Conservation (phyloP, 1,140 invertebrate genomes). For the Tribolium castaneum region DNA sequence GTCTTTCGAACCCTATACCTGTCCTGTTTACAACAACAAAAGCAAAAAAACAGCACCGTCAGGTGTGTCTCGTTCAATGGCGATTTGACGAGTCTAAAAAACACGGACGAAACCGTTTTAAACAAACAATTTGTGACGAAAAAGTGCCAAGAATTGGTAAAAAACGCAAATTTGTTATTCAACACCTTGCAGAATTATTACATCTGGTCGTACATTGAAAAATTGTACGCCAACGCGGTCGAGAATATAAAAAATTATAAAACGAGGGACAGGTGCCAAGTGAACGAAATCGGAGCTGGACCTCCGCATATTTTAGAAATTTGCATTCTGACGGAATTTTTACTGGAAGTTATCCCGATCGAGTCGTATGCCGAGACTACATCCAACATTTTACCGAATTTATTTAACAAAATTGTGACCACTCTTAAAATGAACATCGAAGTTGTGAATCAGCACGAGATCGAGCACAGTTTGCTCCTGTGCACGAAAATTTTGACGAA, state of each 20-base stretch:
- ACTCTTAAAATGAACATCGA: constrained; percentile 72
- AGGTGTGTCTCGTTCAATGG: constrained; percentile 62
- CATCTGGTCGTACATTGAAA: constrained; percentile 86
- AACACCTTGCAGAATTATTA: constrained; percentile 87
- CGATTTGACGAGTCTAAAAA: constrained; percentile 60
- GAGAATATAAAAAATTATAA: constrained; percentile 57
- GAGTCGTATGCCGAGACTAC: constrained; percentile 85
- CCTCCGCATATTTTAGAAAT: constrained; percentile 73
- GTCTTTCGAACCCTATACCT: constrained; percentile 76
- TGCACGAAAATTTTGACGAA: constrained; percentile 82
- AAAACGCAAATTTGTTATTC: constrained; percentile 89
- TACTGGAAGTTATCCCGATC: constrained; percentile 82
- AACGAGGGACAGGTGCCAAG: constrained; percentile 61
- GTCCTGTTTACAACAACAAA: constrained; percentile 61
- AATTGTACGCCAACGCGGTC: constrained; percentile 73
- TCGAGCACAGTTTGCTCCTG: constrained; percentile 73
- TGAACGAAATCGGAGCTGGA: constrained; percentile 69
- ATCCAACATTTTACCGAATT: constrained; percentile 81
- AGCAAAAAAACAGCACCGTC: constrained; percentile 55
- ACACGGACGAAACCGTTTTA: constrained; percentile 53
- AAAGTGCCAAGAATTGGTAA: constrained; percentile 73
- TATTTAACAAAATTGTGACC: constrained; percentile 75
- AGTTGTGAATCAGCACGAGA: constrained; percentile 71
- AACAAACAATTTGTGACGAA: constrained; percentile 59
- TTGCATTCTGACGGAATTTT: constrained; percentile 80